These are phyloP conservation scores for Champsocephalus esox DNA, from an alignment of 2,797 vertebrate species.

Conservation along the genomic window DNA sequence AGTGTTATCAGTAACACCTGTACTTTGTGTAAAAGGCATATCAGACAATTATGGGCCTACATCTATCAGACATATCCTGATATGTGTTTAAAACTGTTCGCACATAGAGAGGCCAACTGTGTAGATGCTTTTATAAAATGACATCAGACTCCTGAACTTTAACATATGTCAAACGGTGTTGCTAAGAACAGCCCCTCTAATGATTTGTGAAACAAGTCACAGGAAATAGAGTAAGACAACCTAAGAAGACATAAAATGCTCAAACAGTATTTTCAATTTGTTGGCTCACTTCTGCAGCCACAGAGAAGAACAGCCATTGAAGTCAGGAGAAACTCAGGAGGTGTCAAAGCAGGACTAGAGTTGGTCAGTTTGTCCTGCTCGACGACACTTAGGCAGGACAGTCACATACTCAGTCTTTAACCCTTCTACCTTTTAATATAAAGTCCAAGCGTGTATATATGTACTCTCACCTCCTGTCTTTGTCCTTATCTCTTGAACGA, in stretches of 20 bases:
- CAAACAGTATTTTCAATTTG: neutral
- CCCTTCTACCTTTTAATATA: neutral
- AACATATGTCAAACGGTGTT: too few relatives aligned
- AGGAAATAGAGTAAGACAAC: neutral
- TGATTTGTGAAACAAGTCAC: neutral
- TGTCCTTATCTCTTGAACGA: constrained; percentile 84
- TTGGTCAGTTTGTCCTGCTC: too few relatives aligned
- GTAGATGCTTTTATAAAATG: neutral
- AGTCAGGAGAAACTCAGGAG: neutral
- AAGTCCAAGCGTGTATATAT: neutral
- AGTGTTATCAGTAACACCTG: neutral
- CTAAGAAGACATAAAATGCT: neutral
- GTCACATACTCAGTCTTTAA: too few relatives aligned
- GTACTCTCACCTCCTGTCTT: constrained; percentile 70
- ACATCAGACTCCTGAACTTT: neutral
- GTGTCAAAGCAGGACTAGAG: neutral
- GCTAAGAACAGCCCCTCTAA: neutral
- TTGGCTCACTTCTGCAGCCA: neutral
- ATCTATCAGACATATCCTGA: neutral
- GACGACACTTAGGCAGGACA: neutral
- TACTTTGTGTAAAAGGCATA: neutral
- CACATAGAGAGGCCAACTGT: neutral
- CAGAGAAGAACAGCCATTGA: neutral
- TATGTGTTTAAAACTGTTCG: neutral
- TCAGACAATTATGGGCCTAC: neutral